Evolutionary conservation across 2,113 vertebrate genomes (phyloP).

Genomic region (Chlorocebus sabaeus): DNA sequence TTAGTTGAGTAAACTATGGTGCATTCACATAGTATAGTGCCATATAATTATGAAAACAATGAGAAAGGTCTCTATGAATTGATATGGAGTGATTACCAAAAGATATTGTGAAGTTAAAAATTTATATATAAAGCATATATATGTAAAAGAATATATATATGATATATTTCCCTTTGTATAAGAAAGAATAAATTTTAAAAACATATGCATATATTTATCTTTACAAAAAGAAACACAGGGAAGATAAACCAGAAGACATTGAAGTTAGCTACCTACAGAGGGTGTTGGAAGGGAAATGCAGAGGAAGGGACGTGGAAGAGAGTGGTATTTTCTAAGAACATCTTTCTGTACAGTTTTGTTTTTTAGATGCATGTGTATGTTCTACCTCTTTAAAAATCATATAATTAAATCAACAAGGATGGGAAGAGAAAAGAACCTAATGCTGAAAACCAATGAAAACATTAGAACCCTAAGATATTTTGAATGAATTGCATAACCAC

Average conservation of each 20-base stretch:
- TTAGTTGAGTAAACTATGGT: background rate
- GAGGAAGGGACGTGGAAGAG: background rate
- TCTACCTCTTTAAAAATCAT: background rate
- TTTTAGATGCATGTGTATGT: background rate
- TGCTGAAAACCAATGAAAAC: background rate
- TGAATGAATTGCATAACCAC: too few relatives aligned
- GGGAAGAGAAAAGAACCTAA: background rate
- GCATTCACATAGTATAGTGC: background rate
- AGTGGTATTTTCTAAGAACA: background rate
- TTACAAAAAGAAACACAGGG: background rate
- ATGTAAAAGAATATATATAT: background rate
- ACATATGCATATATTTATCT: background rate
- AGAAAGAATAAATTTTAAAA: background rate
- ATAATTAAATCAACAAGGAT: background rate
- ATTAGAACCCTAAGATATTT: background rate
- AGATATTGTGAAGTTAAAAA: background rate
- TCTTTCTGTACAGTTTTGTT: background rate
- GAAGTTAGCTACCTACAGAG: background rate
- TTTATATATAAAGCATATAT: background rate
- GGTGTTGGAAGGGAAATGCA: background rate
- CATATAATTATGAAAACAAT: background rate
- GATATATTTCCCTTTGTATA: background rate
- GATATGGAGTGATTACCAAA: background rate
- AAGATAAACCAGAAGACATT: background rate
- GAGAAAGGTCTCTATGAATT: background rate